Percentiles rank a stretch among this genome's conserved stretches.
Evolutionary conservation across 2,888 invertebrate genomes (phyloP).

Genomic region (Ephialtes manifestator): DNA sequence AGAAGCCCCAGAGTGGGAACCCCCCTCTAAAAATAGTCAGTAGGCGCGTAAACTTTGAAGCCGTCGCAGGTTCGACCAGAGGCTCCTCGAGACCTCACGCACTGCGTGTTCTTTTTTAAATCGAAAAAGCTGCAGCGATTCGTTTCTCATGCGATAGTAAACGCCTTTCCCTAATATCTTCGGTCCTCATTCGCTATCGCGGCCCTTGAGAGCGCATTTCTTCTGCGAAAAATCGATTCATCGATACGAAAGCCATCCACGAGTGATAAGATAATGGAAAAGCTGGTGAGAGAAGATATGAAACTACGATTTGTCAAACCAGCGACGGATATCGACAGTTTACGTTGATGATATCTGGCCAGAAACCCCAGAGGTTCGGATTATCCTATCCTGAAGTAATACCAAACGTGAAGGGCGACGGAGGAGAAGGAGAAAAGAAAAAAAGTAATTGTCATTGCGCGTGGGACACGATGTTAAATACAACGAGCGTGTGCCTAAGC

Average conservation of each 20-base stretch:
- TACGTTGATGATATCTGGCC: neutral
- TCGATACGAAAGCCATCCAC: neutral
- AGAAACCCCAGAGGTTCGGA: neutral
- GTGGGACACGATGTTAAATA: constrained; percentile 17
- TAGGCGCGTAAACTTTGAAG: neutral
- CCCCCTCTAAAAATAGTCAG: constrained; percentile 2
- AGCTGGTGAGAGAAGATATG: neutral
- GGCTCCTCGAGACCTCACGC: neutral
- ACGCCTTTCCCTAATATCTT: neutral
- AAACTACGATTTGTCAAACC: neutral
- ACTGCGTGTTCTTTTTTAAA: neutral
- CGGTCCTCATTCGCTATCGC: neutral
- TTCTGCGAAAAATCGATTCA: neutral
- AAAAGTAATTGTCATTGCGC: constrained; percentile 3
- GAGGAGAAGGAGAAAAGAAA: neutral
- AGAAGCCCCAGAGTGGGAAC: neutral
- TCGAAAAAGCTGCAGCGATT: neutral
- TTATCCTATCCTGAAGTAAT: neutral
- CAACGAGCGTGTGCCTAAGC: constrained; percentile 3
- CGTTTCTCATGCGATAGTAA: neutral
- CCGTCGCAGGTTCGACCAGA: neutral
- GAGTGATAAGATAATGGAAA: neutral
- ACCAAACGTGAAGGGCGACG: neutral
- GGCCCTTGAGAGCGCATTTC: neutral
- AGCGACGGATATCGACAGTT: neutral